Base-by-base conservation (phyloP, 1,140 invertebrate species). In the Colletes gigas region DNA sequence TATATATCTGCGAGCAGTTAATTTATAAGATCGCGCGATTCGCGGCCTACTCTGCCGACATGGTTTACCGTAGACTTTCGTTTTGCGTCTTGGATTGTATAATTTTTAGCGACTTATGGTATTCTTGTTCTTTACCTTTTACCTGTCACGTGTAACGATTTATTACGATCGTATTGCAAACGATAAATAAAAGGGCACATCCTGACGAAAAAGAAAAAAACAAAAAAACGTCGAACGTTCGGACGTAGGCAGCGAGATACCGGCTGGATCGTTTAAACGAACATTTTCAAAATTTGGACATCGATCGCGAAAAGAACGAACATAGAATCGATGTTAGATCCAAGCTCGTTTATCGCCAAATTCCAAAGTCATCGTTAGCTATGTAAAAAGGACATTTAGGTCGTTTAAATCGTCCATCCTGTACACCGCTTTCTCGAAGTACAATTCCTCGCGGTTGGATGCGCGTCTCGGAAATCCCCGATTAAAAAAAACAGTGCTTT, bases 101-200 rank as follows among this genome's bases (percentile, higher is more conserved):
- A 44, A 78, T 87, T 87, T 83, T 75, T 89, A 87, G 71, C 69
- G 75, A 62, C 39, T 71, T 70, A 75, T 84, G 81, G 85, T 88
- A 89, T 78, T 88, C 86, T 87, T 82, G 72, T 82, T 87, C 71
- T 86, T 73, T 69, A 60, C 15, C 55, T 59, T 87, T 81, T 77
- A 85, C 67, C 83, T 82, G 83, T 85, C 79, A 82, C 71, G 79
- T 89, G 88, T 89, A 89, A 87, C 84, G 54, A 85, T 89, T 88
- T 85, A 84, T 87, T 87, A 87, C 76, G 67, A 83, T 73, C 84
- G 83, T 84, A 83, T 84, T 55, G 70, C 59, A 83, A 89, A 81
- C 87, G 80, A 72, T 87, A 70, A 89, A 89, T 89, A 89, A 89
- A 88, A 89, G 62, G 75, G 82, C 65, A 81, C 68, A 78, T 87